Evolutionary conservation across 2,888 invertebrate species (phyloP), one percentile per base, ranked within the genome.

Genomic region (Pseudanteris insignis): DNA sequence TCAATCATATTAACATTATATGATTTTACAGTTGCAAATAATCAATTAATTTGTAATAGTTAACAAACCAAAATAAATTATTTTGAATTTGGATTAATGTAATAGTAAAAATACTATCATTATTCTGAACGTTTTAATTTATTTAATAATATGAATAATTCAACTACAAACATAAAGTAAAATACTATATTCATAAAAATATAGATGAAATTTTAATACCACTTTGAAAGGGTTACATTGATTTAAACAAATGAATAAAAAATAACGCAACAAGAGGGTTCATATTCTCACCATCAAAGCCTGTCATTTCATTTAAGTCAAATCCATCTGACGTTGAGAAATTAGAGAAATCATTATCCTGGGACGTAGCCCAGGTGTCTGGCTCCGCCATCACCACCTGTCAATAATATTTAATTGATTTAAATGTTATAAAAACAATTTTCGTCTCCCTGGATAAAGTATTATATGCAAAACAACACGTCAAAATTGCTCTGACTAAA

Each of bases 301-400:
- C 88, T 67, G 85, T 83, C 33, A 89, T 83, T 72, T 89, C 89
- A 63, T 85, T 85, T 21, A 88, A 82, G 78, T 86, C 87, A 74
- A 88, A 88, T 43, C 84, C 85, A 70, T 86, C 86, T 65, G 71
- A 78, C 2, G 80, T 65, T 50, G 80, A 73, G 72, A 84, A 83
- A 72, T 78, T 79, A 54, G 81, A 74, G 71, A 76, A 78, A 67
- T 76, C 76, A 68, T 73, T 75, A 46, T 78, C 76, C 65, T 73
- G 75, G 63, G 67, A 68, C 44, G 77, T 66, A 36, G 72, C 67
- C 76, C 77, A 77, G 54, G 69, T 67, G 37, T 71, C 72, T 10
- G 74, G 69, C 59, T 79, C 77, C 70, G 75, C 74, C 81, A 81
- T 81, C 62, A 51, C 70, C 12, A 9, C 1, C 25, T 55, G 47